Evolutionary conservation across 2,888 invertebrate species (phyloP).

Genomic region (Buathra laborator): DNA sequence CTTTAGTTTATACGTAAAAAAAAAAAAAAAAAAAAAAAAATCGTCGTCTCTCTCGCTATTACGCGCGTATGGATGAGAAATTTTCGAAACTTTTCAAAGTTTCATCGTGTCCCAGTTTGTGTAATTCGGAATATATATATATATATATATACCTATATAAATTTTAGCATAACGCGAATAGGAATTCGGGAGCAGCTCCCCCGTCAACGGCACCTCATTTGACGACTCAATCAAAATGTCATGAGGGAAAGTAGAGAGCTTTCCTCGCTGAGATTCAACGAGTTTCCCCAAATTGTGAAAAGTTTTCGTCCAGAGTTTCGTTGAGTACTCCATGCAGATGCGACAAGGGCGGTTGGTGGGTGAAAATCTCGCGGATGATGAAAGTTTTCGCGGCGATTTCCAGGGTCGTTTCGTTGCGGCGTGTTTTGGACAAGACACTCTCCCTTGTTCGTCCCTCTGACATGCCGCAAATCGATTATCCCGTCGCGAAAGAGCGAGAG

Average conservation of each 20-base stretch:
- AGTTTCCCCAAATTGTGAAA: slow-evolving; percentile 52
- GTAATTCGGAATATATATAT: too few species aligned
- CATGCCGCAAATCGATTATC: slow-evolving; percentile 58
- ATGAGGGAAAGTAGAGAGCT: slow-evolving; percentile 27
- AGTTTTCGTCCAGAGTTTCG: slow-evolving; percentile 31
- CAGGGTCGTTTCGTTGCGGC: slow-evolving; percentile 37
- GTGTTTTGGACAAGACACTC: slow-evolving; percentile 65
- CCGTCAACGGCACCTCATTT: slow-evolving; percentile 48
- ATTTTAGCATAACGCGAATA: too few species aligned
- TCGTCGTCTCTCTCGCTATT: too few species aligned
- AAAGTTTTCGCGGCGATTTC: slow-evolving; percentile 68
- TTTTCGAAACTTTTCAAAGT: too few species aligned
- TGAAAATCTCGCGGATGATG: slow-evolving; percentile 52
- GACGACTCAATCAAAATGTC: slow-evolving; percentile 71
- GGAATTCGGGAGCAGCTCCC: neutral
- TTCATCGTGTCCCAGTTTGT: too few species aligned
- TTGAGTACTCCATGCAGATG: neutral
- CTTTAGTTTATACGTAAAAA: too few species aligned
- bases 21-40: too few species aligned
- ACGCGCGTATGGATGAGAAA: too few species aligned
- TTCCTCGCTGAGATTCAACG: slow-evolving; percentile 5
- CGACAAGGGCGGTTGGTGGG: slow-evolving; percentile 45
- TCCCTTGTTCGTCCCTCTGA: neutral
- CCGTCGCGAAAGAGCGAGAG: slow-evolving; percentile 18
- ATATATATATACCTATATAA: too few species aligned